Evolutionary conservation across 2,113 vertebrate genomes (phyloP).

Genomic region (Nesoenas mayeri): DNA sequence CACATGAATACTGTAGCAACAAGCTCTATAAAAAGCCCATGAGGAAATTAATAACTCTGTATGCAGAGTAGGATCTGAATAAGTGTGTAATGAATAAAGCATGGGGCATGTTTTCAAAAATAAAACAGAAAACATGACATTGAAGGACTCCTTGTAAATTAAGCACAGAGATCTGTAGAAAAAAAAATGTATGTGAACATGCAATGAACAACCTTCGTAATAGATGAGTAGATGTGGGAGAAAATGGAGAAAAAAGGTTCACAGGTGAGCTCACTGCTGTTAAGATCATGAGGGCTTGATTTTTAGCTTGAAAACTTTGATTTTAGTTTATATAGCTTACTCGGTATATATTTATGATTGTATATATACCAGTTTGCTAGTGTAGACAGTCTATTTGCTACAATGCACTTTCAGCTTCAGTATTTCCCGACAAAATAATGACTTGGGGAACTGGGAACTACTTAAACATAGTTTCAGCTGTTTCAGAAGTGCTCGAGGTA

Average conservation of each 20-base stretch:
- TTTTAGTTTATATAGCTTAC: neutral
- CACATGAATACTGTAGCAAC: neutral
- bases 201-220: neutral
- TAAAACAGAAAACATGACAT: neutral
- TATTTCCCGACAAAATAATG: neutral
- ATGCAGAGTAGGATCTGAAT: neutral
- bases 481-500: neutral
- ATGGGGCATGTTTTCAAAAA: neutral
- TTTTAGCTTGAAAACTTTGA: neutral
- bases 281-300: neutral
- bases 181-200: neutral
- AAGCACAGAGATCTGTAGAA: neutral
- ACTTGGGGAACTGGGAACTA: neutral
- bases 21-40: neutral
- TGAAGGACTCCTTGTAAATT: neutral
- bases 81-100: constrained; percentile 18
- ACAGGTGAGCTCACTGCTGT: neutral
- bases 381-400: neutral
- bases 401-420: neutral
- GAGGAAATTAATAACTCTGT: constrained; percentile 23
- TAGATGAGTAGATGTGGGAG: neutral
- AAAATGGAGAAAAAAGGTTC: neutral
- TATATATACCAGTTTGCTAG: neutral
- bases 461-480: neutral
- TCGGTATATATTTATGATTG: neutral